Percentiles rank a stretch among this genome's conserved stretches.
Evolutionary conservation across 2,888 invertebrate species (phyloP).

Genomic region (Andrena minutula): DNA sequence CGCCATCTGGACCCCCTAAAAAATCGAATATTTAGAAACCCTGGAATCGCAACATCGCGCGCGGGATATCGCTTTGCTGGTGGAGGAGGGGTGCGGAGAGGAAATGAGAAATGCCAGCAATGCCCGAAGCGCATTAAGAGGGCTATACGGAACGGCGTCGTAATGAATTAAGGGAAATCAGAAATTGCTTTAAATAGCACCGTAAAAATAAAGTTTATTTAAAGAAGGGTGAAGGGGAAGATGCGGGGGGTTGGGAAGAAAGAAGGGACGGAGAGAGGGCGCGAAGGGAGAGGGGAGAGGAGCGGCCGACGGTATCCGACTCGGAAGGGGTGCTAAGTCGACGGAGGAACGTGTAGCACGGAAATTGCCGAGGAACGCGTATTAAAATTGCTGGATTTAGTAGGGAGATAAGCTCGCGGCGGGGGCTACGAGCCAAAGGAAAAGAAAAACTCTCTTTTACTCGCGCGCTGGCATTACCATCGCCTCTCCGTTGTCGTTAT

Average conservation of each 20-base stretch:
- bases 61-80: conserved; percentile 23
- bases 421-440: conserved; percentile 73
- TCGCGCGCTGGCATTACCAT: conserved; percentile 79
- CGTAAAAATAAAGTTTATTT: conserved; percentile 83
- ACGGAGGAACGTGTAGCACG: conserved; percentile 81
- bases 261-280: conserved; percentile 44
- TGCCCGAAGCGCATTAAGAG: conserved; percentile 77
- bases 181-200: conserved; percentile 84
- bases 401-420: conserved; percentile 86
- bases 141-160: conserved; percentile 80
- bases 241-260: conserved; percentile 43
- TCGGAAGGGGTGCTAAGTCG: conserved; percentile 76
- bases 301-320: conserved; percentile 48
- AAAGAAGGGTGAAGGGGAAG: conserved; percentile 70
- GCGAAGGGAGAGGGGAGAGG: conserved; percentile 41
- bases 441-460: conserved; percentile 82
- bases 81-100: conserved; percentile 23
- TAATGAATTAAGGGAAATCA: conserved; percentile 85
- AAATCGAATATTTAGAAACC: conserved; percentile 38
- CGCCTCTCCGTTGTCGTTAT: conserved; percentile 80
- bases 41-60: conserved; percentile 36
- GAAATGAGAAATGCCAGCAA: conserved; percentile 72
- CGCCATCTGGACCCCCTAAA: not conserved
- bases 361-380: conserved; percentile 86
- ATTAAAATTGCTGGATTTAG: conserved; percentile 88